Evolutionary conservation across 2,888 invertebrate species (phyloP).

Genomic region (Caenorhabditis zanzibari): DNA sequence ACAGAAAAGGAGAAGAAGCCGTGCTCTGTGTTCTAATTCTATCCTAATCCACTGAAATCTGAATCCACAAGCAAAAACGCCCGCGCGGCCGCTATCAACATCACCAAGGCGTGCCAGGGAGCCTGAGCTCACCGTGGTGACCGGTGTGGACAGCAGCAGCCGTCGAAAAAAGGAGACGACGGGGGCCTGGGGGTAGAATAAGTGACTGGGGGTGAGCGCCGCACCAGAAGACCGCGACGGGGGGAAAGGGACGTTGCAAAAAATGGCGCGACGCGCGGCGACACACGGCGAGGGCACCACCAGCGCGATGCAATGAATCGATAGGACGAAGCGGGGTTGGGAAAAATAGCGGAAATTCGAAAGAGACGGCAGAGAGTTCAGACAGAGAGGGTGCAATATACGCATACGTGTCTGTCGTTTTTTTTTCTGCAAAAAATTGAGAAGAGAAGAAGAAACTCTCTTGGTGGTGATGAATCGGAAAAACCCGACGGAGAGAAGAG

Average conservation of each 20-base stretch:
- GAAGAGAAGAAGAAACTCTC: slow-evolving; percentile 11
- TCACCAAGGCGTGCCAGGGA: neutral
- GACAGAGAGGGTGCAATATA: slow-evolving; percentile 45
- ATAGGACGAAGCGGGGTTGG: slow-evolving; percentile 47
- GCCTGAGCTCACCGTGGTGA: neutral
- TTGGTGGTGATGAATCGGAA: slow-evolving; percentile 33
- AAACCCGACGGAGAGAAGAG: slow-evolving; percentile 5
- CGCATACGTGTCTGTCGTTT: slow-evolving; percentile 52
- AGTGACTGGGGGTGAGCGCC: slow-evolving; percentile 36
- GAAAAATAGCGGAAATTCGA: slow-evolving; percentile 10
- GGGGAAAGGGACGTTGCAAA: slow-evolving; percentile 33
- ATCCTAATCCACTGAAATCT: neutral
- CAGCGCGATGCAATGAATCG: slow-evolving; percentile 41
- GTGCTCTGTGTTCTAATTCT: neutral
- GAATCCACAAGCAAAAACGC: neutral
- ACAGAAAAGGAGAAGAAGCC: neutral
- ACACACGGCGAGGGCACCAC: slow-evolving; percentile 40
- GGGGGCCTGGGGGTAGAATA: slow-evolving; percentile 17
- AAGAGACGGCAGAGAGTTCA: slow-evolving; percentile 34
- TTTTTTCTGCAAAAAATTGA: slow-evolving; percentile 23
- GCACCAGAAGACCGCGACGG: neutral
- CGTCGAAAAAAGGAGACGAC: neutral
- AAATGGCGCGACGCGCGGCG: slow-evolving; percentile 37
- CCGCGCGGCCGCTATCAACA: neutral
- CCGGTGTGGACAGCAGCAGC: neutral